Percentiles rank a stretch among this genome's conserved stretches.
Conservation (phyloP, 1,140 invertebrate species). For the Sycophaga agraensis region DNA sequence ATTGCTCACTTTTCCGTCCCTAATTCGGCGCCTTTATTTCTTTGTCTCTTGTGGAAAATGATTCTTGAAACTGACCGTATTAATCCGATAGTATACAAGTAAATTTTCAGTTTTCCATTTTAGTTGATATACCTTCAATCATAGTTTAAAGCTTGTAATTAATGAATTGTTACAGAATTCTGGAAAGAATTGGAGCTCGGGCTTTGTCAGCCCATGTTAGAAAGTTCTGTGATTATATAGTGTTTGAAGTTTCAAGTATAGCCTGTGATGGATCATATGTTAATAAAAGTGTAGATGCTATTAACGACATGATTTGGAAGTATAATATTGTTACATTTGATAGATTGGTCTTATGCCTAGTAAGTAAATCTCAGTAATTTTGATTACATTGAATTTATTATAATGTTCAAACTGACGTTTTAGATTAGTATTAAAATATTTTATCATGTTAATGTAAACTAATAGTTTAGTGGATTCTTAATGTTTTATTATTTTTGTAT, state of each 20-base stretch:
- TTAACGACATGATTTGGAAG: slow-evolving; percentile 97
- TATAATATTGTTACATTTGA: slow-evolving; percentile 96
- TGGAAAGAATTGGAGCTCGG: slow-evolving; percentile 90
- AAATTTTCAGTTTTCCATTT: no score
- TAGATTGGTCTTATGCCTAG: slow-evolving; percentile 83
- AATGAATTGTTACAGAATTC: slow-evolving; percentile 66
- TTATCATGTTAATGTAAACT: no score
- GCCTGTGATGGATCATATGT: slow-evolving; percentile 81
- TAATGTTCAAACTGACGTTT: neutral
- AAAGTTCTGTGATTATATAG: slow-evolving; percentile 93
- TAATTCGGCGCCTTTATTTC: slow-evolving; percentile 83
- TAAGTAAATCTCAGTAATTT: slow-evolving; percentile 52
- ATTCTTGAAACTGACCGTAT: slow-evolving; percentile 91
- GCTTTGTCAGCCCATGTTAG: slow-evolving; percentile 86
- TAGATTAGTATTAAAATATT: no score
- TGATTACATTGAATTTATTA: neutral
- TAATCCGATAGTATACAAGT: slow-evolving; percentile 92
- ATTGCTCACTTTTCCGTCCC: slow-evolving; percentile 92
- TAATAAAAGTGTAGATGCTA: slow-evolving; percentile 90
- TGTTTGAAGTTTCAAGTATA: slow-evolving; percentile 86
- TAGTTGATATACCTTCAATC: no score
- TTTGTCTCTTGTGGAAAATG: slow-evolving; percentile 94
- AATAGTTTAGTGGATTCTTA: neutral
- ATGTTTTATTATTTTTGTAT: slow-evolving; percentile 35
- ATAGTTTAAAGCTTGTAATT: neutral